Base-by-base conservation (phyloP, 2,797 vertebrate genomes). In the Sebastes cheni region DNA sequence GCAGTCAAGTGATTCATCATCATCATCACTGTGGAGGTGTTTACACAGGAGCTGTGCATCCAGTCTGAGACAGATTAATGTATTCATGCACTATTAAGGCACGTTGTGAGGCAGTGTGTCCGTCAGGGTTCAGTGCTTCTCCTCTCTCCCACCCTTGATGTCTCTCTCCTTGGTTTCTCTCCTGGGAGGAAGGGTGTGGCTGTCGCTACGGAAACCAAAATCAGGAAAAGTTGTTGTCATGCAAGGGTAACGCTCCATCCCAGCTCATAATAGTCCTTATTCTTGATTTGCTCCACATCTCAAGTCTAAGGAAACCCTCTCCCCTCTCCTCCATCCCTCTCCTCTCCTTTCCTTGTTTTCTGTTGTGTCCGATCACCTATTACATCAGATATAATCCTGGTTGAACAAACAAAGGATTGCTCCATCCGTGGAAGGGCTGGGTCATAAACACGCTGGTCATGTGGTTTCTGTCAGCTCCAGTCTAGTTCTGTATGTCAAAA, bases 391-490 rank as follows among this genome's bases (percentile, higher is more conserved):
- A 39, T 62, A 82, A 77, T 76, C 74, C 50, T 5, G 42, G 6
- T 82, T 83, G 56, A 66, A 65, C 71, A 81, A 84, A 91, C 89
- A 93, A 93, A 92, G 86, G 85, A 62, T 73, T n/a, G 74, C 52
- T 86, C 71, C 83, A 23, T 83, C 61, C 22, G 58, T 88, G 65
- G 72, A 50, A 86, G 85, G 77, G 76, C 73, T 80, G 61, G 72
- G 66, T 73, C 79, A 80, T 67, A 74, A 89, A 87, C 84, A 90
- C 67, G 32, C 59, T 61, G 81, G 67, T 91, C 86, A 89, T 80
- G 89, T 91, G 91, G 76, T 88, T 74, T 59, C 50, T 76, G 67
- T 67, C 56, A 69, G 60, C 52, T 34, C 27, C 20, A 55, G 29
- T 16, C 56, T 58, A 2, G 8, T 34, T 23, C 30, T 30, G 16